Evolutionary conservation across 2,113 vertebrate species (phyloP).

Genomic region (Petromus typicus): DNA sequence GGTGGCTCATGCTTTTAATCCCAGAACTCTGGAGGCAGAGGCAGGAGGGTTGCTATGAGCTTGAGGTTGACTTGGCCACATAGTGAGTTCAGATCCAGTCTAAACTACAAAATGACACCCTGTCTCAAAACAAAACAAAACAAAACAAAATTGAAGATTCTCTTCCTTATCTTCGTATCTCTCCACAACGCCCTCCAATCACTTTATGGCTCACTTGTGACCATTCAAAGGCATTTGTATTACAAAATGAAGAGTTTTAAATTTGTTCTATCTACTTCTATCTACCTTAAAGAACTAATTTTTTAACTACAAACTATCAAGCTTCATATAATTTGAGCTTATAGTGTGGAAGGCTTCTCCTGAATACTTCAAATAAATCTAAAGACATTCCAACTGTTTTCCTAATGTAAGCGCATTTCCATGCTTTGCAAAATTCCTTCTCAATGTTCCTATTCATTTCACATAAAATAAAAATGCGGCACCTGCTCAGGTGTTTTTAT

Average conservation of each 20-base stretch:
- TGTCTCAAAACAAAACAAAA: no score
- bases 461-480: constrained; percentile 38
- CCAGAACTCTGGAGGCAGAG: no score
- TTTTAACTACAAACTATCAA: neutral
- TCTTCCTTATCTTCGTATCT: neutral
- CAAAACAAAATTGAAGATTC: neutral
- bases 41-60: no score
- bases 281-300: neutral
- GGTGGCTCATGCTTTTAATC: no score
- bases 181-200: neutral
- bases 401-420: neutral
- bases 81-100: no score
- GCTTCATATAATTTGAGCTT: neutral
- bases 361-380: constrained; percentile 2
- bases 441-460: constrained; percentile 40
- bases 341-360: neutral
- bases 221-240: neutral
- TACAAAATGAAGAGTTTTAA: neutral
- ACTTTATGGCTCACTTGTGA: neutral
- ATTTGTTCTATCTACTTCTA: neutral
- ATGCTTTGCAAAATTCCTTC: constrained; percentile 30
- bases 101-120: no score
- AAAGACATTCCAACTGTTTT: constrained; percentile 6
- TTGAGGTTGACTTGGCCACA: no score
- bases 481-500: constrained; percentile 45